Evolutionary conservation across 2,888 invertebrate species (phyloP), one percentile per base, ranked within the genome.

Genomic region (Escarpia spicata): DNA sequence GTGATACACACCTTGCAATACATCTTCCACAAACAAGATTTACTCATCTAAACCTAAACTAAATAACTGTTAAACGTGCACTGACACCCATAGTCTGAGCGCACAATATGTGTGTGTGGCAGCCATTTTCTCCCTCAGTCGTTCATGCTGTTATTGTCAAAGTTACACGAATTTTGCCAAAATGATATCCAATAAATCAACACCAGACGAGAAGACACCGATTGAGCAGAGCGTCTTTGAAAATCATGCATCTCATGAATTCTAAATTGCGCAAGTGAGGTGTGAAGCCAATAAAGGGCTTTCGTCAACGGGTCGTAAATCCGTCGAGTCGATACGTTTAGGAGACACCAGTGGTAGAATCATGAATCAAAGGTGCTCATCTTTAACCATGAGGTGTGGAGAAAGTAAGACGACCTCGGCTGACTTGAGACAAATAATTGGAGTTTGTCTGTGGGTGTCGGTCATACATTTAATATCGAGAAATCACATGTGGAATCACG

Each of bases 151-250:
- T 75, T 75, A 26, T 75, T 75, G 26, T n/a, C 75, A 26, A 75
- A 26, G 75, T 75, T 26, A 15, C 75, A 26, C 19, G n/a, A 19
- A 26, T 75, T 75, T 75, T 26, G 6, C 19, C 19, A 75, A 75
- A 75, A 75, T 75, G 75, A 75, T 75, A 75, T 75, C 75, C n/a
- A 26, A 75, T 75, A 15, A 75, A 75, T 75, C 75, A 75, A 75
- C 75, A 75, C n/a, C 26, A 75, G 26, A 26, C 75, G 75, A 75
- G 75, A 75, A 75, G 75, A 75, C 75, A 75, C 75, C 19, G 75
- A 26, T 75, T 75, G 19, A 75, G 19, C 75, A 26, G n/a, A n/a
- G n/a, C n/a, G 75, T 75, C 75, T 75, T 75, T 75, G 26, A n/a
- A 26, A 75, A 75, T 75, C 75, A 0, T 75, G 75, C 75, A 75